Conservation (phyloP, 2,888 invertebrate species). For the Tinea semifulvella region DNA sequence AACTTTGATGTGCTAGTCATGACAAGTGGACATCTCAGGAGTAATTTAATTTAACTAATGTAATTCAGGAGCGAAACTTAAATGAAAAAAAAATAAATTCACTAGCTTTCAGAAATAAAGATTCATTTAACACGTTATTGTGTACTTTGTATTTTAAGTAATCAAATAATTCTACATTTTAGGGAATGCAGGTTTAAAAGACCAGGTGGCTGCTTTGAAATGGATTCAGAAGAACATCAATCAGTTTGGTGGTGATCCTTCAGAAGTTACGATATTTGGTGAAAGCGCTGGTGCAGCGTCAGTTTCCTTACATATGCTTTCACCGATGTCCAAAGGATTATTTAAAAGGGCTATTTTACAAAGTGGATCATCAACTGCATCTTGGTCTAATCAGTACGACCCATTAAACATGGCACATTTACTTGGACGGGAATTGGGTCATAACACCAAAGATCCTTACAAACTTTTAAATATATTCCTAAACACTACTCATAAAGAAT, state of each 20-base stretch:
- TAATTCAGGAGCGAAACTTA: no score
- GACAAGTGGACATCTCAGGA: no score
- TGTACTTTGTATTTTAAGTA: no score
- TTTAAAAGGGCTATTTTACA: constrained; percentile 51
- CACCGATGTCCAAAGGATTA: constrained; percentile 46
- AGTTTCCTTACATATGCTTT: constrained; percentile 43
- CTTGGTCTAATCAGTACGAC: constrained; percentile 49
- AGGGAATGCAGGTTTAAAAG: constrained; percentile 53
- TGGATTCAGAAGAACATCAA: constrained; percentile 47
- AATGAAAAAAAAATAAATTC: no score
- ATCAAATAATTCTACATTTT: no score
- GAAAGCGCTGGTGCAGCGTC: constrained; percentile 56
- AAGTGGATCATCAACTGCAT: constrained; percentile 48
- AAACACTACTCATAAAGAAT: constrained; percentile 27
- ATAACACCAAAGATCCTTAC: constrained; percentile 31
- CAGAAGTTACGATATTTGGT: constrained; percentile 49
- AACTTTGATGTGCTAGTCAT: no score
- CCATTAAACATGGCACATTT: constrained; percentile 38
- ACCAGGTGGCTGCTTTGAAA: constrained; percentile 45
- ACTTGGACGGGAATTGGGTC: constrained; percentile 37
- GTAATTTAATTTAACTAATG: no score
- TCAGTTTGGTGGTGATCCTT: constrained; percentile 48
- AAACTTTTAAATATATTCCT: constrained; percentile 38
- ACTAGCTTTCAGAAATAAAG: no score
- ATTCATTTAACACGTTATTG: no score